phyloP scores from a whole-genome alignment of 2,888 invertebrate genomes.

The Drosophila nr. perissopoda region DNA sequence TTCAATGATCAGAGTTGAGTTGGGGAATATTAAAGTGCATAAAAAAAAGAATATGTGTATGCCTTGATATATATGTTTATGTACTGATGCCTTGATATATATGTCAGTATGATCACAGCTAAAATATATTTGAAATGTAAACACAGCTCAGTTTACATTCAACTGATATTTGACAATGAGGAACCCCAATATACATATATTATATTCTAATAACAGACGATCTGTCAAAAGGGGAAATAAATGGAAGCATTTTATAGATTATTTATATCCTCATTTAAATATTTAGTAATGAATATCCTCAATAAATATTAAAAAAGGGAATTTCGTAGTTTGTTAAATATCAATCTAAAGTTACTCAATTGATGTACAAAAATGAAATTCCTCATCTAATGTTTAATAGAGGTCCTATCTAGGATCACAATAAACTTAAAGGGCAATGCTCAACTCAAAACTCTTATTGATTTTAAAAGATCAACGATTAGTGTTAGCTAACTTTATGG shows the following conservation, averaged over 20 bases:
- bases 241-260: background rate
- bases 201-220: background rate
- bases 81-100: background rate
- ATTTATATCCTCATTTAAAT: background rate
- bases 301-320: background rate
- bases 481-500: slow-evolving; percentile 13
- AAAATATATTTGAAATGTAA: background rate
- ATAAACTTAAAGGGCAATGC: background rate
- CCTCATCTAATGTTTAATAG: background rate
- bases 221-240: background rate
- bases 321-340: background rate
- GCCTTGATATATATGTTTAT: background rate
- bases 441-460: background rate
- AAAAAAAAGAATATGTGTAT: background rate
- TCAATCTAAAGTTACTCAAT: background rate
- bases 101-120: background rate
- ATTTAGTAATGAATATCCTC: background rate
- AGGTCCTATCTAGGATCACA: background rate
- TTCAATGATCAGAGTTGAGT: slow-evolving; percentile 37
- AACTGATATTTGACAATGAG: background rate
- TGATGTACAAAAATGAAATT: background rate
- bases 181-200: background rate
- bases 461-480: slow-evolving; percentile 8
- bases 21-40: background rate
- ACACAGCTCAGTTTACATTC: background rate